Base-by-base conservation (phyloP, 2,113 vertebrate species). In the Rissa tridactyla region DNA sequence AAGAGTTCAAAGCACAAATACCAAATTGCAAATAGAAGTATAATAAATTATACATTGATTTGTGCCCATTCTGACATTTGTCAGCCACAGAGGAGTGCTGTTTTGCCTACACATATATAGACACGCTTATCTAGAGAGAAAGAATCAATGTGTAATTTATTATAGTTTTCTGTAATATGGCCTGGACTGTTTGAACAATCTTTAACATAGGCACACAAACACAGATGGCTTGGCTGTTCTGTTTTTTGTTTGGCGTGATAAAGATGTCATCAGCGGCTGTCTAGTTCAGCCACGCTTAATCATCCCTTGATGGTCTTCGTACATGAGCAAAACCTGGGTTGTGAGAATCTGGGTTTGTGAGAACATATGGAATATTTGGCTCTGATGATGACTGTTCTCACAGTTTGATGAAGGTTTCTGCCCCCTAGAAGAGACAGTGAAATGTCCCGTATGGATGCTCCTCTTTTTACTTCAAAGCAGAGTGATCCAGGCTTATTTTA, bases 161-260 rank as follows among this genome's bases (percentile, higher is more conserved):
- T 94, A 27, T 23, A 77, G 76, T 88, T 88, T 94, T 77, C 61
- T 71, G 36, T 85, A 70, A 42, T 38, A 12, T 91, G 55, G 22
- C 86, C 34, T 79, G 81, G 96, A 82, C 83, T 82, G 70, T 91
- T 95, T 87, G 87, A 96, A 70, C 46, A 92, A 15, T 95, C 71
- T 94, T 92, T 85, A 87, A 58, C 25, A 72, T 47, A 84, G 68
- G 88, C 61, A 87, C 17, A 79, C 61, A 93, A 91, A 92, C 81
- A 94, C 96, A 96, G 96, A 96, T 96, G 96, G 90, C 75, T 89
- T 96, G 62, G 34, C 78, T 91, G 73, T 80, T 95, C 90, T 93
- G 61, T 75, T 94, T 94, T 95, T 83, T 81, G 66, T 85, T 95
- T 96, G 90, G 91, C 17, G 0, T 55, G 66, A 90, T 90, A 66